Conservation (phyloP, 2,888 invertebrate species). For the Athrips mouffetella region DNA sequence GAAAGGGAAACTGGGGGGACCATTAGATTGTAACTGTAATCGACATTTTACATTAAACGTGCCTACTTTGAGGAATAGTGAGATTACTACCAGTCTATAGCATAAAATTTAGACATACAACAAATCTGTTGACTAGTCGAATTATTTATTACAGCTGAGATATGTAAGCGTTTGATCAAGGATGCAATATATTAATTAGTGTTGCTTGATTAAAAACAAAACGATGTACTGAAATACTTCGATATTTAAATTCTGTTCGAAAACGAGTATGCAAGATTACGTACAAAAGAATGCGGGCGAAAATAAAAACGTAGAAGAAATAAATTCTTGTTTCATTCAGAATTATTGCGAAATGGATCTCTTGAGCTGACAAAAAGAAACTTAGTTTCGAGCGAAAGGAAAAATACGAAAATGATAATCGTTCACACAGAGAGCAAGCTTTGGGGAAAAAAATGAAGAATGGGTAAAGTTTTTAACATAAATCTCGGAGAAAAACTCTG, state of each 20-base stretch:
- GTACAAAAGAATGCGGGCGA: conserved; percentile 13
- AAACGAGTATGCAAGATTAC: not conserved
- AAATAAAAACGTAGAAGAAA: conserved; percentile 6
- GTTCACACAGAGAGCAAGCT: conserved; percentile 55
- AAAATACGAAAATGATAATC: conserved; percentile 66
- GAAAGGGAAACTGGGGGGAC: conserved; percentile 56
- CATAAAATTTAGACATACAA: conserved; percentile 31
- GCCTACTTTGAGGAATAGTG: conserved; percentile 57
- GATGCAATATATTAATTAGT: too few relatives aligned
- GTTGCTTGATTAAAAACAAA: too few relatives aligned
- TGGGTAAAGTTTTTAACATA: conserved; percentile 72
- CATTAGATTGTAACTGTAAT: conserved; percentile 62
- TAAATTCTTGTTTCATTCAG: conserved; percentile 1
- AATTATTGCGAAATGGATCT: conserved; percentile 1
- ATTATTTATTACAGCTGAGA: conserved; percentile 52
- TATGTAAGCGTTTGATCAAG: too few relatives aligned
- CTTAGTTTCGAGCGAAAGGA: conserved; percentile 37
- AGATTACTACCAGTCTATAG: conserved; percentile 63
- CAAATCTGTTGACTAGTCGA: conserved; percentile 52
- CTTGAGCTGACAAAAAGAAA: conserved; percentile 32
- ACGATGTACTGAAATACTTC: conserved; percentile 8
- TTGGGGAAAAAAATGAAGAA: conserved; percentile 64
- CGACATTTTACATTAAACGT: conserved; percentile 69
- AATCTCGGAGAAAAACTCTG: conserved; percentile 61
- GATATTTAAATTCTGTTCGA: too few relatives aligned